Conservation (phyloP, 2,113 vertebrate genomes). For the Grus americana region DNA sequence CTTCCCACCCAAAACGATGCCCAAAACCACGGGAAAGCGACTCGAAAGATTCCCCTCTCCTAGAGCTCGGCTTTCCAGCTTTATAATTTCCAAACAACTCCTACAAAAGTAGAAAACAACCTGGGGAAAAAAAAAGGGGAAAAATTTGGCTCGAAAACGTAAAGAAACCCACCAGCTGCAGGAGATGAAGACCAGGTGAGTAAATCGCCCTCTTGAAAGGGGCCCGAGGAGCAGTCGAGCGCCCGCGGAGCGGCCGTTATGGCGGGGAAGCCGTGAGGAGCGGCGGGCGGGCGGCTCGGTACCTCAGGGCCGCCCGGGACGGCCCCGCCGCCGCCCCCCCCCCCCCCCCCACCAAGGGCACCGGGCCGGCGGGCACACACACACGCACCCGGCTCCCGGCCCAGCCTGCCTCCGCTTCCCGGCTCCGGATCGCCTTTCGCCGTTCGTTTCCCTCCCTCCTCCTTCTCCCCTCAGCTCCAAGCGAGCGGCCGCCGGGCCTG, state of each 20-base stretch:
- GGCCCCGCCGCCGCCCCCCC: not conserved
- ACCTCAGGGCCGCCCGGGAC: not conserved
- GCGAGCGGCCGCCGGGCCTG: not conserved
- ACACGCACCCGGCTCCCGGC: no score
- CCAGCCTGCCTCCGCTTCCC: not conserved
- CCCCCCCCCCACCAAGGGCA: not conserved
- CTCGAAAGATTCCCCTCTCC: no score
- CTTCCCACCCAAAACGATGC: not conserved
- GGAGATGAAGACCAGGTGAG: accelerated
- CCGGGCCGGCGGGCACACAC: no score
- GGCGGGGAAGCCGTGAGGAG: not conserved
- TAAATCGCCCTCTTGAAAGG: accelerated
- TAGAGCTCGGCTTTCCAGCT: not conserved
- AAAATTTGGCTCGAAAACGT: not conserved
- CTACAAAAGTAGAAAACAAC: not conserved
- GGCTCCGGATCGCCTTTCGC: not conserved
- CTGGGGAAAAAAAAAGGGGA: no score
- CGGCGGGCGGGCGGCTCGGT: no score
- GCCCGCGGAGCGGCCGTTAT: accelerated
- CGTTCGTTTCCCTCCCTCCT: no score
- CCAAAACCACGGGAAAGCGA: accelerated
- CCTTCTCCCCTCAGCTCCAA: not conserved
- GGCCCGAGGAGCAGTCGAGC: accelerated
- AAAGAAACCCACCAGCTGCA: not conserved
- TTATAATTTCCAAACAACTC: not conserved